Evolutionary conservation across 1,140 invertebrate genomes (phyloP).

Genomic region (Heliconius nattereri): DNA sequence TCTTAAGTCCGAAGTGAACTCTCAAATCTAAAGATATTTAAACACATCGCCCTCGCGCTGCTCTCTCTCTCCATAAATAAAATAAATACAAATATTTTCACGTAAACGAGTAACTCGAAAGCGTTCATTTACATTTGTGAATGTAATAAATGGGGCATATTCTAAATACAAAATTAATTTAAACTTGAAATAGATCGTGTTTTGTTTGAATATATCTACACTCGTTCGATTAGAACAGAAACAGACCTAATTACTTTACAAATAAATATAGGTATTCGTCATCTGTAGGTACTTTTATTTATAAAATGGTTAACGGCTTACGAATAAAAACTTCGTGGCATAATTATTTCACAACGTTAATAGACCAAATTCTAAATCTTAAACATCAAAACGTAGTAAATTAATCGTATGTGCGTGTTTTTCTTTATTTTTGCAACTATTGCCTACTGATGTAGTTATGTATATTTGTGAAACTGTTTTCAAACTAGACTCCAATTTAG

Average conservation of each 20-base stretch:
- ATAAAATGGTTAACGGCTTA: slow-evolving; percentile 24
- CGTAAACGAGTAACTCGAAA: slow-evolving; percentile 78
- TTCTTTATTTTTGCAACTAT: not conserved
- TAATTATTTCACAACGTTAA: slow-evolving; percentile 17
- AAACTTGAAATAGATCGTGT: slow-evolving; percentile 49
- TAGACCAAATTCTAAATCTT: slow-evolving; percentile 5
- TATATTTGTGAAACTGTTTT: not conserved
- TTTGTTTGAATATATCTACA: slow-evolving; percentile 40
- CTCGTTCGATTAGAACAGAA: slow-evolving; percentile 40
- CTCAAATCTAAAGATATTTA: slow-evolving; percentile 78
- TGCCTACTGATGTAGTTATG: not conserved
- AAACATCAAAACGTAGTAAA: not conserved
- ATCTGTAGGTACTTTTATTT: slow-evolving; percentile 22
- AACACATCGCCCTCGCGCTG: slow-evolving; percentile 74
- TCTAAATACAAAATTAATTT: slow-evolving; percentile 74
- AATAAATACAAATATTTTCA: slow-evolving; percentile 81
- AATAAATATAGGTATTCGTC: slow-evolving; percentile 38
- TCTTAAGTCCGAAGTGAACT: slow-evolving; percentile 65
- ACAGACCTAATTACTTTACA: slow-evolving; percentile 39
- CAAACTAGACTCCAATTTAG: not conserved
- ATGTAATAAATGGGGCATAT: slow-evolving; percentile 79
- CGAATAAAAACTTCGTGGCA: slow-evolving; percentile 13
- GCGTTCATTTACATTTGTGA: slow-evolving; percentile 79
- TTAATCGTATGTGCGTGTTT: not conserved
- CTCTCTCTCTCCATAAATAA: slow-evolving; percentile 78